Conservation (phyloP, 1,140 invertebrate species). For the Neodiprion virginianus region DNA sequence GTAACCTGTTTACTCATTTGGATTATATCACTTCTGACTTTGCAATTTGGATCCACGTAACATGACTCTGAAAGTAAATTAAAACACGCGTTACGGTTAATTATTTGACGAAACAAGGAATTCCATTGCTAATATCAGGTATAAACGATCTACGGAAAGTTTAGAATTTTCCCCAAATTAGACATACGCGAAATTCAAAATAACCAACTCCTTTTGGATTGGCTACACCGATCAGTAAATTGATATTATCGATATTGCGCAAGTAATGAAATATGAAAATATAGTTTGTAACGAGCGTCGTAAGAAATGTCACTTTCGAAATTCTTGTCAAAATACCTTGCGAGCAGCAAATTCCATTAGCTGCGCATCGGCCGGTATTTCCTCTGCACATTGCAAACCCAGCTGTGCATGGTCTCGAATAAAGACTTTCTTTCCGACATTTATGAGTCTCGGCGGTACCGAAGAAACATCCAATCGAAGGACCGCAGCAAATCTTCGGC, state of each 20-base stretch:
- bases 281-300: not conserved
- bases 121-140: no score
- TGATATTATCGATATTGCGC: no score
- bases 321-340: conserved; percentile 53
- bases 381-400: conserved; percentile 60
- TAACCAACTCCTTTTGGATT: no score
- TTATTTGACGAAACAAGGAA: not conserved
- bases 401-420: conserved; percentile 57
- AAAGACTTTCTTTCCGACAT: conserved; percentile 57
- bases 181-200: no score
- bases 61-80: conserved; percentile 54
- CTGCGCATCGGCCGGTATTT: conserved; percentile 62
- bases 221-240: no score
- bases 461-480: conserved; percentile 61
- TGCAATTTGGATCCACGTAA: conserved; percentile 52
- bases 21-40: conserved; percentile 34
- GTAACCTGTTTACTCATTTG: conserved; percentile 38
- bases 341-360: conserved; percentile 62
- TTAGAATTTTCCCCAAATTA: no score
- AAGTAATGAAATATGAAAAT: no score
- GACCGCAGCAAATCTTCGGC: conserved; percentile 62
- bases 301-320: not conserved
- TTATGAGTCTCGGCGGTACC: conserved; percentile 59
- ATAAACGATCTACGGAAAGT: no score
- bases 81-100: not conserved